A percentile compares a stretch with the other conserved stretches of the same genome.
Evolutionary conservation across 2,797 vertebrate genomes (phyloP).

Genomic region (Paedocypris micromegethes): DNA sequence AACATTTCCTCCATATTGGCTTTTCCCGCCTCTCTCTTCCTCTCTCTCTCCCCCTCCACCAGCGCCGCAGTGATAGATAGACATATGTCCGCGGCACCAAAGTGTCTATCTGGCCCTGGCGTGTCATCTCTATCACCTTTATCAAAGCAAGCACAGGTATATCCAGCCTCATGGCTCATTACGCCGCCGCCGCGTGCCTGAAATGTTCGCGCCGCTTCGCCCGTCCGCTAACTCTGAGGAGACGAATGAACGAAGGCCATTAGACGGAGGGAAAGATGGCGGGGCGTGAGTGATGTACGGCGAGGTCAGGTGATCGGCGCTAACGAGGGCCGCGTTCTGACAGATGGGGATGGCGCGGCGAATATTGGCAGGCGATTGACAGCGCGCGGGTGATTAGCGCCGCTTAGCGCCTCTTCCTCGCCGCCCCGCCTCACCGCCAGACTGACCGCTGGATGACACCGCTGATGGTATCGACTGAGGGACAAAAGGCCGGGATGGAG

Average conservation of each 20-base stretch:
- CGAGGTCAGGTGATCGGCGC: slow-evolving; percentile 79
- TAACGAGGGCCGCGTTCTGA: slow-evolving; percentile 76
- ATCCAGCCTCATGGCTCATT: slow-evolving; percentile 86
- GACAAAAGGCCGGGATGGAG: slow-evolving; percentile 26
- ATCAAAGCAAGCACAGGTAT: slow-evolving; percentile 89
- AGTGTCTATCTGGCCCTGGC: slow-evolving; percentile 83
- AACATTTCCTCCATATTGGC: slow-evolving; percentile 46
- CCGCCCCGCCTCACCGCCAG: slow-evolving; percentile 36
- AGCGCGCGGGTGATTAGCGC: slow-evolving; percentile 68
- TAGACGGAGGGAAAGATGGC: slow-evolving; percentile 62
- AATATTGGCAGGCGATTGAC: slow-evolving; percentile 68
- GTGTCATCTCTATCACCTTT: slow-evolving; percentile 81
- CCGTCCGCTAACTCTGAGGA: slow-evolving; percentile 49
- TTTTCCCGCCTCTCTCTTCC: slow-evolving; percentile 15
- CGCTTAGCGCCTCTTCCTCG: slow-evolving; percentile 58
- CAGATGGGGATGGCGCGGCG: slow-evolving; percentile 73
- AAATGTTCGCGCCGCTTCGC: slow-evolving; percentile 80
- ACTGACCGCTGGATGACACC: slow-evolving; percentile 78
- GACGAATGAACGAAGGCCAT: slow-evolving; percentile 61
- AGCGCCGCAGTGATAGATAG: slow-evolving; percentile 75
- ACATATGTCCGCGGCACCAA: slow-evolving; percentile 79
- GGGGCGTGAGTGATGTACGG: slow-evolving; percentile 74
- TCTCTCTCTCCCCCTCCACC: slow-evolving; percentile 48
- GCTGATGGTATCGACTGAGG: slow-evolving; percentile 49
- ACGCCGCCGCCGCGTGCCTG: slow-evolving; percentile 79